Base-by-base conservation (phyloP, 2,888 invertebrate species). In the Molanna angustata region DNA sequence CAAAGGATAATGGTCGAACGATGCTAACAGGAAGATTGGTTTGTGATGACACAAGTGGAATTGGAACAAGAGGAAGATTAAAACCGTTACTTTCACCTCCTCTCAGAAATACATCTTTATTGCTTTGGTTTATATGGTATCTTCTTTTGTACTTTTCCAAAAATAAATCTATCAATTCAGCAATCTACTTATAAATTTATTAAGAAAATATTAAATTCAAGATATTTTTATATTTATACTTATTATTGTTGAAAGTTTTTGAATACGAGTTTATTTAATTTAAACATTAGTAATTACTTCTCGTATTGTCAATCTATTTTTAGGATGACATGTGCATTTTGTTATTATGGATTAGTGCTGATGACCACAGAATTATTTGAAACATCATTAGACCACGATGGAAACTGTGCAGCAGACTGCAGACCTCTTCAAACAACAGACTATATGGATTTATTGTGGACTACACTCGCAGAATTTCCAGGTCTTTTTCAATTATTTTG, bases 321-420 rank as follows among this genome's bases (percentile, higher is more conserved):
- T 64, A 92, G 92, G 92, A 86, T 92, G 82, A 82, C 90, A 0
- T 94, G 94, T 69, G 93, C 95, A 0, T 95, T 96, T 74, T 92
- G 93, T 67, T 96, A 96, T 71, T 96, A 96, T 67, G 95, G 96
- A 0, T 80, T 95, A 31, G 95, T 96, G 4, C 72, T 96, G 51
- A 91, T 96, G 88, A 94, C 95, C 1, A 96, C 95, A 0, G 94
- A 95, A 68, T 71, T 95, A 48, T 91, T 94, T 71, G 89, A 90
- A 68, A 82, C 83, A 42, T 74, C 68, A 41, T 66, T 69, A 37
- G 68, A 39, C 63, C 65, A 49, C 52, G 68, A 72, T 39, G 74
- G 74, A 54, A 73, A 75, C 42, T 86, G 81, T 68, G 82, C 81
- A 49, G 86, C 82, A 42, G 84, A 80, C 66, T 90, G 87, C 63